Evolutionary conservation across 2,888 invertebrate genomes (phyloP).

Genomic region (Xiphydria camelus): DNA sequence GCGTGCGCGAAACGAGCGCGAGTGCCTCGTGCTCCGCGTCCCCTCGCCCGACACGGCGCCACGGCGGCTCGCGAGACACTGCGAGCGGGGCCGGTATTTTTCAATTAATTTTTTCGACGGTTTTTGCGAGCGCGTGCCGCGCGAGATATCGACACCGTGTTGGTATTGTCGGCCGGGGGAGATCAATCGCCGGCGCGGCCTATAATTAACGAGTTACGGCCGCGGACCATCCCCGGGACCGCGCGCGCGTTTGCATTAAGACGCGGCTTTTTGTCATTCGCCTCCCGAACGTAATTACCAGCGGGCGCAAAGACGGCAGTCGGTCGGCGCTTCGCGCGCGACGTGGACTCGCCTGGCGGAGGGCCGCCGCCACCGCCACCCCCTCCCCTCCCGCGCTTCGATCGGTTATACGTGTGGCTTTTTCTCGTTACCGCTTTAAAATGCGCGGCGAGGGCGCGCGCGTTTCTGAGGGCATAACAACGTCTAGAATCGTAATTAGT

Average conservation of each 20-base stretch:
- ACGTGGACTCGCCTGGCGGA: neutral
- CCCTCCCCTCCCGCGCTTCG: too few relatives aligned
- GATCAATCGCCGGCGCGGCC: slow-evolving; percentile 56
- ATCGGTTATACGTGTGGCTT: slow-evolving; percentile 51
- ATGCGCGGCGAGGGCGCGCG: slow-evolving; percentile 10
- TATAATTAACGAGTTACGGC: slow-evolving; percentile 58
- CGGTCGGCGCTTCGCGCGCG: slow-evolving; percentile 27
- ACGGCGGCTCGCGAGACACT: too few relatives aligned
- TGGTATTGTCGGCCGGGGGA: slow-evolving; percentile 36
- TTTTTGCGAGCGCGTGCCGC: slow-evolving; percentile 41
- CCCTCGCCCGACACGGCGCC: too few relatives aligned
- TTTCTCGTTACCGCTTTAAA: slow-evolving; percentile 52
- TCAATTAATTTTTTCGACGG: slow-evolving; percentile 51
- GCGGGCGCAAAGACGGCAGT: too few relatives aligned
- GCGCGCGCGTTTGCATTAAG: slow-evolving; percentile 53
- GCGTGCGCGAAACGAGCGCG: too few relatives aligned
- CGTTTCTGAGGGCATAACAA: slow-evolving; percentile 35
- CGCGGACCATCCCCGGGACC: slow-evolving; percentile 21
- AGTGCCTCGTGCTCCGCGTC: too few relatives aligned
- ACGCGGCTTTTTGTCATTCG: slow-evolving; percentile 56
- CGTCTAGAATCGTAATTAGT: slow-evolving; percentile 56
- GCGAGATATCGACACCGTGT: slow-evolving; percentile 47
- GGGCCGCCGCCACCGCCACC: too few relatives aligned
- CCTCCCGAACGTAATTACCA: slow-evolving; percentile 44
- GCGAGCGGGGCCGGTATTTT: slow-evolving; percentile 29